Evolutionary conservation across 2,113 vertebrate species (phyloP).

Genomic region (Xiphias gladius): DNA sequence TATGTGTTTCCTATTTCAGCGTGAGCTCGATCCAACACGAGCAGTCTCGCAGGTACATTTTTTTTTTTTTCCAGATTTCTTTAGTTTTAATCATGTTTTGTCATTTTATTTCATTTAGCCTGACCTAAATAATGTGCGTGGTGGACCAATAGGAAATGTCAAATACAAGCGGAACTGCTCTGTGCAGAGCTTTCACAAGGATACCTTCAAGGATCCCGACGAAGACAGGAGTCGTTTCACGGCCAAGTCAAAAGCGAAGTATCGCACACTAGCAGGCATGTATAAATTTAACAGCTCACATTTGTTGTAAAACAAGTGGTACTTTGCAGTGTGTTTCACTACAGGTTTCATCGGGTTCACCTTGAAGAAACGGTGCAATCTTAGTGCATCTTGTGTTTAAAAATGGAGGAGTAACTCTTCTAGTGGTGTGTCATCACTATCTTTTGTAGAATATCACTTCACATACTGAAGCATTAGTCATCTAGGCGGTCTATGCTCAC

Average conservation of each 20-base stretch:
- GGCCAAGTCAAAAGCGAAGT: not conserved
- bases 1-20: not conserved
- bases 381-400: not conserved
- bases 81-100: too few species aligned
- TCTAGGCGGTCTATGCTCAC: not conserved
- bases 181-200: too few species aligned
- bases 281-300: not conserved
- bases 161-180: too few species aligned
- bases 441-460: not conserved
- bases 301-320: not conserved
- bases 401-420: not conserved
- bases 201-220: not conserved
- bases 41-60: not conserved
- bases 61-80: not conserved
- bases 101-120: too few species aligned
- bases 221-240: not conserved
- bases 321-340: not conserved
- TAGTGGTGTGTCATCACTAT: not conserved
- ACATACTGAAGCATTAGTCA: not conserved
- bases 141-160: too few species aligned
- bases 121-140: too few species aligned
- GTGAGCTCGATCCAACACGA: not conserved
- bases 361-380: not conserved
- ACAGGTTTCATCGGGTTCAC: too few species aligned
- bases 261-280: not conserved